Conservation (phyloP, 2,797 vertebrate genomes). For the Momotus momota region DNA sequence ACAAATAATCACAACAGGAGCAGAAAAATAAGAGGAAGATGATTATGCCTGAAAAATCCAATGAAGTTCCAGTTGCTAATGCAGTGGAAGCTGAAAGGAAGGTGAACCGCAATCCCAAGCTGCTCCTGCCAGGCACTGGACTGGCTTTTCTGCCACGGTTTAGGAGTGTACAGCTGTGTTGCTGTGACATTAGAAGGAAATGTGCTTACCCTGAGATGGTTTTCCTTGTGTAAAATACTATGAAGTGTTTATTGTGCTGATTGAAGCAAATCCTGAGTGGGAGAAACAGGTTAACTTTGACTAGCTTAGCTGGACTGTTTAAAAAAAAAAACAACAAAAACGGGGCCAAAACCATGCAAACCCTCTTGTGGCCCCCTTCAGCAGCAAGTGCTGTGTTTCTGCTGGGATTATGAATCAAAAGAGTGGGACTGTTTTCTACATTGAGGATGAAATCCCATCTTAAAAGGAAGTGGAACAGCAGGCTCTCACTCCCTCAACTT, state of each 20-base stretch:
- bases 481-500: neutral
- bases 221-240: neutral
- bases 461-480: neutral
- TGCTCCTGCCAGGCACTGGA: neutral
- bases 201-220: neutral
- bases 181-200: neutral
- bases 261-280: neutral
- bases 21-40: slow-evolving; percentile 38
- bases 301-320: neutral
- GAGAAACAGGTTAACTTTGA: neutral
- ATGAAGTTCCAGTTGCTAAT: slow-evolving; percentile 4
- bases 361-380: neutral
- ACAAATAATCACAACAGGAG: slow-evolving; percentile 48
- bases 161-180: neutral
- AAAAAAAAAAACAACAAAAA: neutral
- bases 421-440: neutral
- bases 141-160: neutral
- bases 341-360: neutral
- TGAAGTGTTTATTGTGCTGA: neutral
- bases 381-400: neutral
- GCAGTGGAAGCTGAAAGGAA: neutral
- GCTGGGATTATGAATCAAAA: neutral
- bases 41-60: slow-evolving; percentile 6
- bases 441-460: neutral
- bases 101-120: neutral